Conservation (phyloP, 37 sponge, comb jelly and placozoan genomes). For the Hexactinellida sp. region DNA sequence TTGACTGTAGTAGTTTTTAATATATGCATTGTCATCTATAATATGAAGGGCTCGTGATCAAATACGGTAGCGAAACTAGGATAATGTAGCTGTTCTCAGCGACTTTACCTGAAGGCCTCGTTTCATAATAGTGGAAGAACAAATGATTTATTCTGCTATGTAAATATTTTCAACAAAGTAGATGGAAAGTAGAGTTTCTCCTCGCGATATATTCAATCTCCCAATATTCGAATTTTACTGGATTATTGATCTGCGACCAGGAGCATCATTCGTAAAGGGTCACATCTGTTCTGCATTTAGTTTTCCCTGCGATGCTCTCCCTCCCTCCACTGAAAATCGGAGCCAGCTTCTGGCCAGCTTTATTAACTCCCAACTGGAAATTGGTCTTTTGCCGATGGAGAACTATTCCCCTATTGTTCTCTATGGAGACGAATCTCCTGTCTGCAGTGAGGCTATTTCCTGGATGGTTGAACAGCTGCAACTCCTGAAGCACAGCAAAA, state of each 20-base stretch:
- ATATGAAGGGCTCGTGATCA: no score
- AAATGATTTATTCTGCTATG: no score
- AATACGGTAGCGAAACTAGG: no score
- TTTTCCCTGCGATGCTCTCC: slow-evolving; percentile 26
- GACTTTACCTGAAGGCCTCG: no score
- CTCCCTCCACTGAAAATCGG: slow-evolving; percentile 24
- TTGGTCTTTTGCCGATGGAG: slow-evolving; percentile 32
- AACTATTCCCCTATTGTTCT: slow-evolving; percentile 50
- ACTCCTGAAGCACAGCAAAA: slow-evolving; percentile 20
- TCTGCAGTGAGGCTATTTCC: slow-evolving; percentile 4
- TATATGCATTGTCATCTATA: no score
- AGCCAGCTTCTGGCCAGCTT: slow-evolving; percentile 23
- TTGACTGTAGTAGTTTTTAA: no score
- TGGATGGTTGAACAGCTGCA: slow-evolving; percentile 36
- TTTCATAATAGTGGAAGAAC: no score
- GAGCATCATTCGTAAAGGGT: slow-evolving; percentile 26
- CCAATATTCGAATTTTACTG: slow-evolving; percentile 60
- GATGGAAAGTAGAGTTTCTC: slow-evolving; percentile 19
- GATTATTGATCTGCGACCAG: slow-evolving; percentile 34
- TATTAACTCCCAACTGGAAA: slow-evolving; percentile 20
- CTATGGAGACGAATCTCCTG: slow-evolving; percentile 33
- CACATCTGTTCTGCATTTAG: slow-evolving; percentile 46
- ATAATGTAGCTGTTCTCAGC: no score
- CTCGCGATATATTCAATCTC: slow-evolving; percentile 48
- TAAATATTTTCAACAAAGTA: no score